Base-by-base conservation (phyloP, 2,888 invertebrate genomes). In the Leptopilina syphax region DNA sequence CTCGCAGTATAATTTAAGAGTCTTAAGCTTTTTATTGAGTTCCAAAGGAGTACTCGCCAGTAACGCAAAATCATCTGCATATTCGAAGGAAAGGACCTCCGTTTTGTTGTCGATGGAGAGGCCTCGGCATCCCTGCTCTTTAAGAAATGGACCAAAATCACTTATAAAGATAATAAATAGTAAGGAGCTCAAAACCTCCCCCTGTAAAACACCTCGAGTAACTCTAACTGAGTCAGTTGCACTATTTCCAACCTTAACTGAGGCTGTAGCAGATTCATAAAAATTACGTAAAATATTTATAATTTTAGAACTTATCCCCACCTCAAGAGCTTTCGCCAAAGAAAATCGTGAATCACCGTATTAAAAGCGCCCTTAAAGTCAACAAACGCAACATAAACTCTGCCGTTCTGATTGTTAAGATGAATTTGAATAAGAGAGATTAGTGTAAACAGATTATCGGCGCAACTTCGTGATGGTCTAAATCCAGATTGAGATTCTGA, bases 321-420 rank as follows among this genome's bases (percentile, higher is more conserved):
- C 0, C 10, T 18, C 3, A 24, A 27, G 2, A 68, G n/a, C 57
- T 78, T 68, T 63, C 68, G 57, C 68, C 7, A 54, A 3, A 78
- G 50, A 2, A 68, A 10, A 3, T 18, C 12, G 27, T 68, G 60
- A 9, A 60, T 13, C 2, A 78, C 13, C 0, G 78, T 60, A 18
- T 78, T 63, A 27, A 78, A 78, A 6, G 70, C 78, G 3, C 68
- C 68, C 70, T 78, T 78, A 57, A 78, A 27, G 41, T 78, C 78
- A n/a, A 78, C 68, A n/a, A 78, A 78, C 47, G 65, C 65, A 12
- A 68, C 78, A 24, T 57, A 68, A 12, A 78, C 78, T n/a, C 34
- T 41, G 9, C 63, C 63, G 24, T 70, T 70, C 0, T 68, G 63
- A 0, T 41, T 27, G 47, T 44, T 68, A 12, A 70, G 68, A 44